Evolutionary conservation across 2,888 invertebrate species (phyloP).

Genomic region (Eurytoma adleriae): DNA sequence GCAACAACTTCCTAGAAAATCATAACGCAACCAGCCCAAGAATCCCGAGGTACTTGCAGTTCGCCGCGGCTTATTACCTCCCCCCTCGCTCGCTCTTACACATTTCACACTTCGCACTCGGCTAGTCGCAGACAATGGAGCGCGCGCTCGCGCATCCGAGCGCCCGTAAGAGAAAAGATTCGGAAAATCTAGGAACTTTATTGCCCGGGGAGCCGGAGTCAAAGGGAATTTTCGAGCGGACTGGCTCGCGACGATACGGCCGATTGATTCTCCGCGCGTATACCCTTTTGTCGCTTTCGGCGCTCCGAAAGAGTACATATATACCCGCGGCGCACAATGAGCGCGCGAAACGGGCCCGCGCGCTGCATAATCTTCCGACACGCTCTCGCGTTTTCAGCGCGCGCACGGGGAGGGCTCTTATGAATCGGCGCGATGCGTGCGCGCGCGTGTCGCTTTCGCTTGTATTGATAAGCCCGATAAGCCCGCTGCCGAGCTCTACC

Average conservation of each 20-base stretch:
- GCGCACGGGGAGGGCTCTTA: neutral
- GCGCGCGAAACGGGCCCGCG: conserved; percentile 5
- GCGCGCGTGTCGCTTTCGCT: conserved; percentile 10
- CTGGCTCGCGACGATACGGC: conserved; percentile 26
- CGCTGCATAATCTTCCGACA: conserved; percentile 26
- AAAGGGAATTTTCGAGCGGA: conserved; percentile 41
- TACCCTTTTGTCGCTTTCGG: conserved; percentile 37
- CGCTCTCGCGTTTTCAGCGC: conserved; percentile 26
- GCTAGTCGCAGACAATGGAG: no score
- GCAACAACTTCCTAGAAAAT: no score
- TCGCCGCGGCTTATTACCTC: no score
- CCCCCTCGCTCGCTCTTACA: no score
- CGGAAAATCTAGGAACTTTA: no score
- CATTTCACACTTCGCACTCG: no score
- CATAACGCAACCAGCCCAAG: no score
- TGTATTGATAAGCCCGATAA: conserved; percentile 56
- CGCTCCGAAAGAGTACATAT: neutral
- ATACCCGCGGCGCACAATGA: neutral
- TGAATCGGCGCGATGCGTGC: conserved; percentile 34
- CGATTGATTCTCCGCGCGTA: conserved; percentile 30
- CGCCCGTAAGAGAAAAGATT: no score
- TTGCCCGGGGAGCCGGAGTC: neutral
- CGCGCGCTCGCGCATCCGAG: no score
- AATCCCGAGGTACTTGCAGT: no score
- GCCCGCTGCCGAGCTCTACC: conserved; percentile 30